Evolutionary conservation across 2,888 invertebrate genomes (phyloP).

Genomic region (Xanthorhoe designata): DNA sequence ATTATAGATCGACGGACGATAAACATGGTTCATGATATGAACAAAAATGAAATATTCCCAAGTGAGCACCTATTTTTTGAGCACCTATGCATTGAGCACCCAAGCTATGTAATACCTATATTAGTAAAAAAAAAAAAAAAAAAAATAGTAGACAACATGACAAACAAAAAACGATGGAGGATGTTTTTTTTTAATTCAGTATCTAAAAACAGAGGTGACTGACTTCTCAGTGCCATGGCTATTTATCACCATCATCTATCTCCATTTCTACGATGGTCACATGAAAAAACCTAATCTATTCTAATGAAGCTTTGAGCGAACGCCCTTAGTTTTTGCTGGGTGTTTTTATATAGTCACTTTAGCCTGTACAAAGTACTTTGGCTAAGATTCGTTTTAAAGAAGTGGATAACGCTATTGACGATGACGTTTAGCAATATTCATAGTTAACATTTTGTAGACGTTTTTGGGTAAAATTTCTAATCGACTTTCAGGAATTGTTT

Average conservation of each 20-base stretch:
- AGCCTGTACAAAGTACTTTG: neutral
- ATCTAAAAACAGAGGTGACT: conserved; percentile 40
- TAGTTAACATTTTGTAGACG: too few relatives aligned
- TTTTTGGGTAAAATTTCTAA: neutral
- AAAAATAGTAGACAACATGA: too few relatives aligned
- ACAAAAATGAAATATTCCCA: too few relatives aligned
- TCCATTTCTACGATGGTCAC: conserved; percentile 47
- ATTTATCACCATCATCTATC: conserved; percentile 59
- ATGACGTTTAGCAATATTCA: neutral
- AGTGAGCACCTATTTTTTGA: too few relatives aligned
- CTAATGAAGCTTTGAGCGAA: conserved; percentile 64
- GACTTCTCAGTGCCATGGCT: conserved; percentile 40
- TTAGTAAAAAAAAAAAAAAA: too few relatives aligned
- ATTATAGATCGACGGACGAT: too few relatives aligned
- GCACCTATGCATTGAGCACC: too few relatives aligned
- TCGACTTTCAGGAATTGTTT: neutral
- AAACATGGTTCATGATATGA: too few relatives aligned
- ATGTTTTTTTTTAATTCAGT: conserved; percentile 11
- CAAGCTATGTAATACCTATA: too few relatives aligned
- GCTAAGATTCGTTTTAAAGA: neutral
- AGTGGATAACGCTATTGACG: neutral
- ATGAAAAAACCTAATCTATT: conserved; percentile 70
- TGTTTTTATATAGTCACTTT: conserved; percentile 46
- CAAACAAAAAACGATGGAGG: too few relatives aligned
- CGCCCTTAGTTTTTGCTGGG: conserved; percentile 67